A percentile compares a stretch with the other conserved stretches of the same genome.
These are phyloP conservation scores for Theodoxus fluviatilis DNA, from an alignment of 2,888 invertebrate species.

Conservation along the genomic window DNA sequence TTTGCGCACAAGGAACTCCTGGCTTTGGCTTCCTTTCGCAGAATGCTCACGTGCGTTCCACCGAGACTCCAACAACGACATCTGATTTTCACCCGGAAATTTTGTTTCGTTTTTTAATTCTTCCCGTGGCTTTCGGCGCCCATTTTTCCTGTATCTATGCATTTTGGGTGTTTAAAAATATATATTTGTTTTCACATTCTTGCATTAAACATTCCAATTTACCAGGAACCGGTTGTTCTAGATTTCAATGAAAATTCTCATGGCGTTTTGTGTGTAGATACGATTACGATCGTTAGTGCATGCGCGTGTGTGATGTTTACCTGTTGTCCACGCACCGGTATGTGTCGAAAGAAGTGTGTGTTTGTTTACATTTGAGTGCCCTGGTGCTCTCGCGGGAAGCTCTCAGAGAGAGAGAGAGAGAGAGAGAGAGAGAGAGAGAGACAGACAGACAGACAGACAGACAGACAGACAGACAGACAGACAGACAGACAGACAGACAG, in stretches of 20 bases:
- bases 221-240: background rate
- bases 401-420: conserved; percentile 4
- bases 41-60: no score
- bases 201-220: no score
- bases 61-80: no score
- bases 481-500: background rate
- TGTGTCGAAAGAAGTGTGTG: background rate
- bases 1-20: no score
- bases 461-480: background rate
- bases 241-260: background rate
- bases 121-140: no score
- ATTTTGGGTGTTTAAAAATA: no score
- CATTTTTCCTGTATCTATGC: no score
- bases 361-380: conserved; percentile 3
- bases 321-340: no score
- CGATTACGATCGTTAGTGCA: background rate
- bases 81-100: no score
- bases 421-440: conserved; percentile 8
- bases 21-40: no score
- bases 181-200: no score
- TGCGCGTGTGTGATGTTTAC: background rate
- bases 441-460: conserved; percentile 4
- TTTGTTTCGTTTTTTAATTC: no score
- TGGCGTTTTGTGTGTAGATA: background rate
- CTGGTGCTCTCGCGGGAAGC: background rate